Percentiles rank a stretch among this genome's conserved stretches.
Evolutionary conservation across 2,888 invertebrate species (phyloP).

Genomic region (Athetis lepigone): DNA sequence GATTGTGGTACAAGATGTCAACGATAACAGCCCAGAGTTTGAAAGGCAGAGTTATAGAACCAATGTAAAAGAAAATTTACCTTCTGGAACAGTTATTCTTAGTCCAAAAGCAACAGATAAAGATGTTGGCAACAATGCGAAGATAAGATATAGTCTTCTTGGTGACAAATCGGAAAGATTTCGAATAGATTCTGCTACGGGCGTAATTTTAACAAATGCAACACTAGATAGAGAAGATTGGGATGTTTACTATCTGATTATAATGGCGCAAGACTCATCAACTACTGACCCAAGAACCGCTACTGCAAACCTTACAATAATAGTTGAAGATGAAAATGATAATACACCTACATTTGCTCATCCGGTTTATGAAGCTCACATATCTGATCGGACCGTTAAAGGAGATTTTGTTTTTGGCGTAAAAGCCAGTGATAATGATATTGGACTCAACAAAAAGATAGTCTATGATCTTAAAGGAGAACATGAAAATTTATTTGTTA

Average conservation of each 20-base stretch:
- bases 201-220: constrained; percentile 93
- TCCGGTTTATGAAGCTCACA: constrained; percentile 94
- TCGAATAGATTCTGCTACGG: constrained; percentile 94
- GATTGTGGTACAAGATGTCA: constrained; percentile 97
- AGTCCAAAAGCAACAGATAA: constrained; percentile 95
- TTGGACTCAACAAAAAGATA: constrained; percentile 95
- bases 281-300: constrained; percentile 95
- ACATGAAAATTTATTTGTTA: constrained; percentile 94
- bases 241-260: constrained; percentile 94
- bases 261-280: constrained; percentile 97
- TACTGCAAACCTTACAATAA: constrained; percentile 95
- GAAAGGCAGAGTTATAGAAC: constrained; percentile 95
- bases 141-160: constrained; percentile 95
- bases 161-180: constrained; percentile 96
- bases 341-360: constrained; percentile 95
- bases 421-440: constrained; percentile 95
- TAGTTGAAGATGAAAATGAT: constrained; percentile 95
- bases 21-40: constrained; percentile 98
- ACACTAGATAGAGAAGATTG: constrained; percentile 95
- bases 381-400: constrained; percentile 94
- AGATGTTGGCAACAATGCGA: constrained; percentile 96
- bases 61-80: constrained; percentile 95
- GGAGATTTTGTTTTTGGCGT: constrained; percentile 98
- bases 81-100: constrained; percentile 94
- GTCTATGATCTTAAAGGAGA: constrained; percentile 94